Evolutionary conservation across 2,888 invertebrate species (phyloP).

Genomic region (Axea sp.): DNA sequence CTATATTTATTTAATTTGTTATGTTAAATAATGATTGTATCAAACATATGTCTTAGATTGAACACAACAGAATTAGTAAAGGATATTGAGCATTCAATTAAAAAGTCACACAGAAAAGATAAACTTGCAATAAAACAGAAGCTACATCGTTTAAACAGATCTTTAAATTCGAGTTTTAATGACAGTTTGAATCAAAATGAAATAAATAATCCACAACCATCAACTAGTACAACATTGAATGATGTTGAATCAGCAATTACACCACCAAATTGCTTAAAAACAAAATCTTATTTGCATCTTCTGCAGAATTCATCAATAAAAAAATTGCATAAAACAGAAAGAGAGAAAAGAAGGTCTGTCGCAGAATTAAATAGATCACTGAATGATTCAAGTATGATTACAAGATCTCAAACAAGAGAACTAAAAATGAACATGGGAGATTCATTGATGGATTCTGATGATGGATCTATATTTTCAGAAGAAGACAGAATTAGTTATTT

Average conservation of each 20-base stretch:
- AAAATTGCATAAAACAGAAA: slow-evolving; percentile 72
- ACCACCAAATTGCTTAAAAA: slow-evolving; percentile 70
- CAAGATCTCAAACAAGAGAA: too few relatives aligned
- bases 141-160: slow-evolving; percentile 30
- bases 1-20: too few relatives aligned
- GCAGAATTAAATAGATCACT: slow-evolving; percentile 67
- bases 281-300: slow-evolving; percentile 66
- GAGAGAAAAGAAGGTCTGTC: slow-evolving; percentile 63
- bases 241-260: slow-evolving; percentile 59
- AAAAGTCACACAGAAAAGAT: slow-evolving; percentile 74
- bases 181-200: slow-evolving; percentile 24
- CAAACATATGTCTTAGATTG: too few relatives aligned
- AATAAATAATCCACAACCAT: slow-evolving; percentile 34
- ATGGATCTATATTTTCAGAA: slow-evolving; percentile 73
- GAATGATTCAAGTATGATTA: slow-evolving; percentile 68
- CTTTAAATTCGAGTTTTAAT: slow-evolving; percentile 45
- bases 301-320: slow-evolving; percentile 73
- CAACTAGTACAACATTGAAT: slow-evolving; percentile 21
- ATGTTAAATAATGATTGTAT: too few relatives aligned
- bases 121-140: slow-evolving; percentile 65
- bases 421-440: slow-evolving; percentile 54
- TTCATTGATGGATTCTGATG: slow-evolving; percentile 71
- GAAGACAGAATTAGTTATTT: slow-evolving; percentile 62
- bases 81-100: slow-evolving; percentile 70
- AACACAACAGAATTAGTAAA: slow-evolving; percentile 66